Conservation (phyloP, 2,797 vertebrate genomes). For the Spatula versicolor region DNA sequence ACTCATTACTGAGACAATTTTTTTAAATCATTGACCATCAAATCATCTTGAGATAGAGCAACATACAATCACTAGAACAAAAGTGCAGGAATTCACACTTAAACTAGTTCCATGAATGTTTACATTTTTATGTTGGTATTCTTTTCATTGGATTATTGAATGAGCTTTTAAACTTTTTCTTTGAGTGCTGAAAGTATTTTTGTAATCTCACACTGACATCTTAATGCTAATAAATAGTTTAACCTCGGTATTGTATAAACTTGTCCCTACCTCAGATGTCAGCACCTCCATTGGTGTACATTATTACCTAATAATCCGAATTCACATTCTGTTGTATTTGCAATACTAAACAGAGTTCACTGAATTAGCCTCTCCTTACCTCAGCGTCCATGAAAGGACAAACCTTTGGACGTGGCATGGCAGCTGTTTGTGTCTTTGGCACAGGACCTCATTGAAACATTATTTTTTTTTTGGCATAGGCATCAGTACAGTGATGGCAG, state of each 20-base stretch:
- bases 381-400: not conserved
- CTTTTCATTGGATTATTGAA: constrained; percentile 26
- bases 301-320: constrained; percentile 7
- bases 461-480: not conserved
- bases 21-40: not conserved
- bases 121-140: constrained; percentile 34
- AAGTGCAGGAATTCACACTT: not conserved
- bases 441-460: not conserved
- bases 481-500: not conserved
- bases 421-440: not conserved
- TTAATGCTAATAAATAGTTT: constrained; percentile 56
- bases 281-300: not conserved
- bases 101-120: not conserved
- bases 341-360: not conserved
- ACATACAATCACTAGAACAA: not conserved
- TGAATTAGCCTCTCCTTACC: not conserved
- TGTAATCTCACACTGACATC: constrained; percentile 42
- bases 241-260: not conserved
- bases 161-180: constrained; percentile 14
- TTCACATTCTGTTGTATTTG: not conserved
- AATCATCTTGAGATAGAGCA: not conserved
- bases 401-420: not conserved
- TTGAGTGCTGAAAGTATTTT: constrained; percentile 34
- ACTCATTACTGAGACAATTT: not conserved
- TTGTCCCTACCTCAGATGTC: constrained; percentile 3